A percentile compares a stretch with the other conserved stretches of the same genome.
These are phyloP conservation scores for Caenorhabditis sp. DNA, from an alignment of 2,888 invertebrate species.

Conservation along the genomic window DNA sequence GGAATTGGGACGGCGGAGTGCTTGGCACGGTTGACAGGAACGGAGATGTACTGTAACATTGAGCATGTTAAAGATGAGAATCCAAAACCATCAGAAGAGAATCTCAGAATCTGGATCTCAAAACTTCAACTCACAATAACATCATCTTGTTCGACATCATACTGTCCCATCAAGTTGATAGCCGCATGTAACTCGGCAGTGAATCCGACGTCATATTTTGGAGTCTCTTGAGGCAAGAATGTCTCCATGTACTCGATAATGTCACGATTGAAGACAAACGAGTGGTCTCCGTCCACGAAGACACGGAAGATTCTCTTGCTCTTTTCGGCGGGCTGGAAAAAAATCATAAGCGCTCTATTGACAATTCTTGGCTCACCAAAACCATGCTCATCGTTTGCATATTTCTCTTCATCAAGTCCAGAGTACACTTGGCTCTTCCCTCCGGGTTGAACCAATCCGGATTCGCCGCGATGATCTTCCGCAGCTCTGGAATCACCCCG, in stretches of 20 bases:
- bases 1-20: neutral
- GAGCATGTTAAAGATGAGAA: too few species aligned
- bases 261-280: neutral
- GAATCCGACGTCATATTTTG: neutral
- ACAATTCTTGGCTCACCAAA: neutral
- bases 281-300: neutral
- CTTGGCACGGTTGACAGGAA: neutral
- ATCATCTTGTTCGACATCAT: neutral
- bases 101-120: too few species aligned
- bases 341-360: too few species aligned
- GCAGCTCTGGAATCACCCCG: too few species aligned
- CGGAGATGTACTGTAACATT: neutral
- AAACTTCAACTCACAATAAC: neutral
- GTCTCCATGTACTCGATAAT: neutral
- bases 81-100: too few species aligned
- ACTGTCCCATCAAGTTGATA: neutral
- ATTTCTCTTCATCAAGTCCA: neutral
- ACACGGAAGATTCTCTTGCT: neutral
- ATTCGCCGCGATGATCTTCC: too few species aligned
- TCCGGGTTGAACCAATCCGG: too few species aligned
- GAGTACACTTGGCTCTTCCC: neutral
- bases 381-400: neutral
- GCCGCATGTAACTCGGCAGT: neutral
- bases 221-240: neutral
- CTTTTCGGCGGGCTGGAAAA: neutral